phyloP scores from a whole-genome alignment of 2,113 vertebrate species.

The Patagioenas fasciata region DNA sequence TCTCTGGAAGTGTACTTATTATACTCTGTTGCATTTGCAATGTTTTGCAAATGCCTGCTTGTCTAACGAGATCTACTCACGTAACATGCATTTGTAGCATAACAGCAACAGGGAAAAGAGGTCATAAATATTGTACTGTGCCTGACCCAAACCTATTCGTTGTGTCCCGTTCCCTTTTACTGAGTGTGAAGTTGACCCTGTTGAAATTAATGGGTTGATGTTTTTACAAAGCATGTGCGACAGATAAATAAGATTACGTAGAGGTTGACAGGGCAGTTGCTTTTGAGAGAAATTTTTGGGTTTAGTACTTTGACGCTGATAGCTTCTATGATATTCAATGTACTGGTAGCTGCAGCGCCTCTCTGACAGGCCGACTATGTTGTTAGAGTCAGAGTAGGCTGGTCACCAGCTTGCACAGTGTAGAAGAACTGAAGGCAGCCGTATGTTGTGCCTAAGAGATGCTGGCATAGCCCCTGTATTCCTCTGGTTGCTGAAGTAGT shows the following conservation, averaged over 20 bases:
- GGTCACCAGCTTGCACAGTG: fast-evolving
- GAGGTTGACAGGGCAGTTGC: background rate
- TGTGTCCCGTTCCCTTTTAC: background rate
- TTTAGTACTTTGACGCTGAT: background rate
- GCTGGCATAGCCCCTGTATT: background rate
- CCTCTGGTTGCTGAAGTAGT: background rate
- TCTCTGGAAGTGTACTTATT: constrained; percentile 30
- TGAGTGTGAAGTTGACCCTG: background rate
- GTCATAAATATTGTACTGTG: background rate
- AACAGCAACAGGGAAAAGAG: background rate
- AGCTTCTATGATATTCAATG: background rate
- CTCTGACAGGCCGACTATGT: background rate
- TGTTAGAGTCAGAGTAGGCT: background rate
- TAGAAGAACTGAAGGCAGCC: background rate
- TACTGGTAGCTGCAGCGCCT: background rate
- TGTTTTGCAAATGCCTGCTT: background rate
- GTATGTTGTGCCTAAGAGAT: background rate
- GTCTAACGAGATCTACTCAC: background rate
- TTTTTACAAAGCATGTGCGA: background rate
- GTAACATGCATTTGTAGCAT: background rate
- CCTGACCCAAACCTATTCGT: background rate
- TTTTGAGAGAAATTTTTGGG: background rate
- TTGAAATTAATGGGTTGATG: background rate
- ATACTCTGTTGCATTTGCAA: background rate
- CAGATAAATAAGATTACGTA: background rate